Base-by-base conservation (phyloP, 2,113 vertebrate genomes). In the Merops nubicus region DNA sequence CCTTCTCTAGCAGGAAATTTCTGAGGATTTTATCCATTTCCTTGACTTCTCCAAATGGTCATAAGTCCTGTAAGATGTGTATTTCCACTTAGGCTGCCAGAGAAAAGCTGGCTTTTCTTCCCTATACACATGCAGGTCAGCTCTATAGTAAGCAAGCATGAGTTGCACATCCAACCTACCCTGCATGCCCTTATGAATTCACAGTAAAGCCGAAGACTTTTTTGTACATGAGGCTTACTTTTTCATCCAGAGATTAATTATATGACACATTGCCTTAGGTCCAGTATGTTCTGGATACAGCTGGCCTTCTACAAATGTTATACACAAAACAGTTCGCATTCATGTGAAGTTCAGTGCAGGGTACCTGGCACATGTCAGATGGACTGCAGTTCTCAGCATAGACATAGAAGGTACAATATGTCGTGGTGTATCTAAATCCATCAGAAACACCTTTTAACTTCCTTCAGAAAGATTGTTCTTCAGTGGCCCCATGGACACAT, bases 51-150 rank as follows among this genome's bases (percentile, higher is more conserved):
- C 25, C 63, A 80, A 40, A 60, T 51, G 25, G 26, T 36, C 23
- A 34, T 15, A 76, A 40, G 0, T 76, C 75, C 45, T 83, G 8
- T 40, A 63, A 74, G 31, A 36, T 54, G 33, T 88, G 0, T 50
- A 70, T 85, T 90, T 93, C 89, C 36, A 56, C 36, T 56, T 65
- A 70, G 10, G 4, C 12, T 81, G 34, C 76, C 60, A 89, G 70
- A 86, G 40, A 62, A 88, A 88, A 62, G 12, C 29, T 76, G 25
- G 9, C 5, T 88, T 85, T 86, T 69, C 20, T 54, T 77, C 42
- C 33, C 3, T 15, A 47, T 5, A 23, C 43, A 21, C 0, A 2
- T 18, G 45, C 1, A 8, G 53, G 69, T 43, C 60, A 47, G 8
- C 28, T 94, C 7, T 77, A 19, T 20, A 16, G 12, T 43, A 29